These are phyloP conservation scores for Chelonoidis abingdonii DNA, from an alignment of 2,113 vertebrate genomes.

Conservation along the genomic window DNA sequence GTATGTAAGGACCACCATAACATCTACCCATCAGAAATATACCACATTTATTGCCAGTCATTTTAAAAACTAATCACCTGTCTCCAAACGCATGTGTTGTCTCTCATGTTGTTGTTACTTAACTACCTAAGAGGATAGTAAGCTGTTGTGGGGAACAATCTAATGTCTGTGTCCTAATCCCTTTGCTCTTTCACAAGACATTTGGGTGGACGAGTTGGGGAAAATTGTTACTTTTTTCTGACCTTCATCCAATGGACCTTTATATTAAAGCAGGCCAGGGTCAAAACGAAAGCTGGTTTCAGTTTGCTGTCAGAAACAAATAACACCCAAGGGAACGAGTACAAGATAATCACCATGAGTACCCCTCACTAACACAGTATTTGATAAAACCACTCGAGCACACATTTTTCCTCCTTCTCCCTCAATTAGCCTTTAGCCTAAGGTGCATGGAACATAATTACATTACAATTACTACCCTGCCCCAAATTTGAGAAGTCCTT, in stretches of 20 bases:
- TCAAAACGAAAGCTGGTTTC: neutral
- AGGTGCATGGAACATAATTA: neutral
- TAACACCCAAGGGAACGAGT: neutral
- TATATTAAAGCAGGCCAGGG: fast-evolving
- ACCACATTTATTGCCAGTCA: neutral
- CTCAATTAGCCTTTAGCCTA: conserved; percentile 7
- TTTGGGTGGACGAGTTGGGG: neutral
- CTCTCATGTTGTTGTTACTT: neutral
- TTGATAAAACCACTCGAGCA: neutral
- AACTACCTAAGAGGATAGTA: neutral
- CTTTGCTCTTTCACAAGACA: neutral
- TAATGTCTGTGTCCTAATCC: neutral
- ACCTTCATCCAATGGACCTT: neutral
- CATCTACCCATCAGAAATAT: neutral
- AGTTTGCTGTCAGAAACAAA: neutral
- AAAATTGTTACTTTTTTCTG: neutral
- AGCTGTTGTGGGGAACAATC: neutral
- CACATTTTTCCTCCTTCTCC: neutral
- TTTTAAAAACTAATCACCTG: neutral
- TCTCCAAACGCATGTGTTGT: neutral
- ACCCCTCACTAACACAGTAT: neutral
- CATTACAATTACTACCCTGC: conserved; percentile 18
- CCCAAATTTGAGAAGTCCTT: neutral
- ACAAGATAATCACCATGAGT: neutral
- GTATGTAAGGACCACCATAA: fast-evolving